phyloP scores from a whole-genome alignment of 92 coral and sea anemone genomes.

The Porites lobata region DNA sequence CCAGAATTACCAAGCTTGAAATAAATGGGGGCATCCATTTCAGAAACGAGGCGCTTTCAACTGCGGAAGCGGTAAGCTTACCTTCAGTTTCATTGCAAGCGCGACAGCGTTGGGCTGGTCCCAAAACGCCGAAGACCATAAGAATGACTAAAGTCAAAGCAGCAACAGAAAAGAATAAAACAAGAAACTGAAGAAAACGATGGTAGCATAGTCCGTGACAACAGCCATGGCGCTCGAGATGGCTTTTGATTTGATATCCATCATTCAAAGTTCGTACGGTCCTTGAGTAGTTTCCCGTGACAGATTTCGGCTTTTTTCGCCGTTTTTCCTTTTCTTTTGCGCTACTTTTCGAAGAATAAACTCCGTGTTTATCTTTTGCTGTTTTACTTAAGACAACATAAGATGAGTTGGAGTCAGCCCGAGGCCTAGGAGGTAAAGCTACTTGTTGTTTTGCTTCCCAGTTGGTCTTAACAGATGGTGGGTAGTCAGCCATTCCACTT shows the following conservation, averaged over 20 bases:
- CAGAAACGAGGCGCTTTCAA: no score
- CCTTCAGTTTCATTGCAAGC: conserved; percentile 23
- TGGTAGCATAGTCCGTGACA: conserved; percentile 24
- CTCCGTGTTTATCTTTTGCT: neutral
- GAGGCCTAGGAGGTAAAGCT: neutral
- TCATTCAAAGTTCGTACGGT: neutral
- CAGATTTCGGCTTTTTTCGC: neutral
- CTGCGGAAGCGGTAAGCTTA: neutral
- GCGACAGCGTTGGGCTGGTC: conserved; percentile 29
- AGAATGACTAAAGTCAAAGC: conserved; percentile 62
- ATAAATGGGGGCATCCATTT: no score
- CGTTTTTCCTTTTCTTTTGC: neutral
- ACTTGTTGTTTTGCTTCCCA: neutral
- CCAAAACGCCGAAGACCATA: conserved; percentile 67
- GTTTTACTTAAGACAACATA: conserved; percentile 30
- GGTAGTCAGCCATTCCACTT: conserved; percentile 12
- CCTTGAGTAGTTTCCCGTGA: neutral
- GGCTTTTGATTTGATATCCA: neutral
- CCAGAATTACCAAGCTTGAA: no score
- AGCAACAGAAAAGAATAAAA: conserved; percentile 63
- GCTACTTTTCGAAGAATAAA: neutral
- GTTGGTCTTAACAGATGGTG: neutral
- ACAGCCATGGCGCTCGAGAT: neutral
- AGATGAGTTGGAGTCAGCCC: conserved; percentile 15
- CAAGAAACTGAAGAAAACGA: conserved; percentile 63